Evolutionary conservation across 2,797 vertebrate species (phyloP), one percentile per base, ranked within the genome.

Genomic region (Onychomys torridus): DNA sequence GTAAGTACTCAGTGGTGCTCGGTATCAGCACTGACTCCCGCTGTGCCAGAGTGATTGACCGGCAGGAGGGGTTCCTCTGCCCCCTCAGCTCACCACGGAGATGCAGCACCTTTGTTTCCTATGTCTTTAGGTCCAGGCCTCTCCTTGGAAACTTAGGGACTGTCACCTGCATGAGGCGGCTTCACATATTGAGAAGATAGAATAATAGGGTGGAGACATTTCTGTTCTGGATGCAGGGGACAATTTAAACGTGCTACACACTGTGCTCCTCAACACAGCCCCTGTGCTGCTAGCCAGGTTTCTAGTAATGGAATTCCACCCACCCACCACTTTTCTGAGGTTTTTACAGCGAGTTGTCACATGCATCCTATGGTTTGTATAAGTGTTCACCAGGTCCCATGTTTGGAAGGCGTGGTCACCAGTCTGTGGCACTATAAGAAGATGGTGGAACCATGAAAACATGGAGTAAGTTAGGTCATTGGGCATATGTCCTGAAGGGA

Each of bases 221-320:
- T 49, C 32, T 0, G 0, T 29, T 61, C n/a, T 14, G 82, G 13
- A 87, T 49, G 27, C 59, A 57, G 1, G 4, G 16, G 17, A 0
- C 11, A 0, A 0, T 0, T 21, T 13, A 13, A 0, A 0, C 11
- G 2, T 5, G 32, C n/a, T 55, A 21, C 16, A 9, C 46, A 17
- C 1, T 6, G 10, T 40, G 6, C 16, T 49, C 49, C 5, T 17
- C 71, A 0, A 3, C 67, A 21, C 0, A 11, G 4, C 5, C 13
- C 37, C n/a, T 77, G 4, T 76, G 71, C 29, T 14, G 6, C 29
- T 14, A 6, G 61, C 57, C 7, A 9, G 3, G 4, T 52, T n/a
- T 73, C 40, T 46, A 10, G 1, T 0, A 52, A 12, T 55, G 65
- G 27, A 29, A 27, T 13, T 43, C 23, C 5, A 2, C 21, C 17